Evolutionary conservation across 2,113 vertebrate species (phyloP), one percentile per base, ranked within the genome.

Genomic region (Seriola aureovittata): DNA sequence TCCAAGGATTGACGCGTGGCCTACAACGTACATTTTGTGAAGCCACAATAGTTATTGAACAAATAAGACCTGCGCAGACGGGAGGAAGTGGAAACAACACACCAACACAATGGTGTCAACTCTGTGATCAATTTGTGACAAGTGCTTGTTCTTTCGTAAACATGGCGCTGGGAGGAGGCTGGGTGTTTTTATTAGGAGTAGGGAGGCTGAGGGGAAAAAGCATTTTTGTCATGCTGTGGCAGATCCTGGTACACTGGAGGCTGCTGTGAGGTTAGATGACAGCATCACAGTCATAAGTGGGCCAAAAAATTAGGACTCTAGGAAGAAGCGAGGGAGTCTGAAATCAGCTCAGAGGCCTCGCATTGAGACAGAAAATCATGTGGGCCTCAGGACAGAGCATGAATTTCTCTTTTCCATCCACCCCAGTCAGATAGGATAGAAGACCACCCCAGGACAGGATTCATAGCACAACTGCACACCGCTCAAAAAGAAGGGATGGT

Each of bases 251-350:
- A 71, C 4, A 32, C 79, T 63, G 58, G 48, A 78, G 80, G 76
- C 67, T 85, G 85, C 67, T 42, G 29, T 71, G 85, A 84, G 63
- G 85, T 81, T 72, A 82, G 77, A 84, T 80, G 88, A 89, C 85
- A 85, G 72, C 63, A 34, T 85, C 72, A 50, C 46, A 71, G 72
- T 71, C 70, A 70, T 74, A 88, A 87, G 34, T 92, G 90, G 84
- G 88, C 85, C 83, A 87, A 75, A 86, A 87, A 85, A 90, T 89
- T 89, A 92, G 85, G 79, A 69, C 55, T 74, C 67, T 50, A 34
- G 81, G 79, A 81, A 78, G 52, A 82, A 73, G 67, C 19, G 46
- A 88, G 71, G 55, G 29, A 80, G 84, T 87, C 80, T 86, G 38
- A 74, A 85, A 86, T 85, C 81, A 79, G 78, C 78, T 79, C 78